Conservation (phyloP, 2,113 vertebrate species). For the Nesospiza acunhae region DNA sequence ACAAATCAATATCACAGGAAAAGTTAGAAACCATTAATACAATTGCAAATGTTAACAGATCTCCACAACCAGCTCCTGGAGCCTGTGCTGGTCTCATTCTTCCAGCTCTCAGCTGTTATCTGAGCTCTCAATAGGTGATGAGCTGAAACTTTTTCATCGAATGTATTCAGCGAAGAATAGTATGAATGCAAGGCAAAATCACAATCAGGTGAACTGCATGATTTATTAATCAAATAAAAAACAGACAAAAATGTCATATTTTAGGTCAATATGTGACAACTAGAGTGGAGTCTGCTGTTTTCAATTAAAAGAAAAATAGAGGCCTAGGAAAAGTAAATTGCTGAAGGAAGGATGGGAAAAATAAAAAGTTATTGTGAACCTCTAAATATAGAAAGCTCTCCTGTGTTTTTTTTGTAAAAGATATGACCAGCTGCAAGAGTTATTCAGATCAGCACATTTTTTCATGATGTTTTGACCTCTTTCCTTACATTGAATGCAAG, state of each 20-base stretch:
- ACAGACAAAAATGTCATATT: neutral
- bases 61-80: neutral
- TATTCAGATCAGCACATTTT: constrained; percentile 27
- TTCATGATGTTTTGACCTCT: constrained; percentile 30
- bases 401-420: neutral
- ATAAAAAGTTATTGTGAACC: neutral
- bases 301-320: neutral
- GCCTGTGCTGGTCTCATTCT: neutral
- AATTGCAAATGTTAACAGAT: neutral
- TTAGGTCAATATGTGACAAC: neutral
- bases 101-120: neutral
- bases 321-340: neutral
- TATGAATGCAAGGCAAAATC: neutral
- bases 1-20: neutral
- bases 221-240: neutral
- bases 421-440: neutral
- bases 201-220: neutral
- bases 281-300: neutral
- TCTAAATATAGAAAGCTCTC: constrained; percentile 31
- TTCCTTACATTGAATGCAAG: neutral
- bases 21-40: neutral
- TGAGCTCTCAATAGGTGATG: neutral
- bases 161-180: neutral
- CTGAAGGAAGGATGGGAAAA: neutral
- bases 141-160: neutral